Evolutionary conservation across 2,888 invertebrate species (phyloP).

Genomic region (Nephrotoma guestfalica): DNA sequence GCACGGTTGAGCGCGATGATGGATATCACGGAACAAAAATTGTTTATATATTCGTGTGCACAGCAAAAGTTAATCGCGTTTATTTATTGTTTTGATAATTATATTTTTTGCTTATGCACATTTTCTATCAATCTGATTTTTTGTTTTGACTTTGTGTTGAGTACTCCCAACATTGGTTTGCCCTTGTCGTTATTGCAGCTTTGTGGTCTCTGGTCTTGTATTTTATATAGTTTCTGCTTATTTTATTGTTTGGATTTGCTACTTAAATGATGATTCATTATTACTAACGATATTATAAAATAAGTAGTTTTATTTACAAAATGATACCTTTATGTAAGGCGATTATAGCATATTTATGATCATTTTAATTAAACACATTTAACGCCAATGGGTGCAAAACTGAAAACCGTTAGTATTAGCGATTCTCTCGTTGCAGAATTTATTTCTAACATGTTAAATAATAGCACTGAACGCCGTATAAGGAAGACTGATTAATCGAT

Average conservation of each 20-base stretch:
- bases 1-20: neutral
- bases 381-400: no score
- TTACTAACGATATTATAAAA: neutral
- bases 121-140: neutral
- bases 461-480: no score
- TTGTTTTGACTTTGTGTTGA: neutral
- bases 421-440: no score
- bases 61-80: neutral
- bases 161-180: neutral
- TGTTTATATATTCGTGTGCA: neutral
- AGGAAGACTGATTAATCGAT: no score
- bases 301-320: neutral
- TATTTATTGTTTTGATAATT: neutral
- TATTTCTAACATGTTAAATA: no score
- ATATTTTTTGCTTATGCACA: neutral
- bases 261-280: neutral
- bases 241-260: neutral
- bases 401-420: no score
- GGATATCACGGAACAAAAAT: neutral
- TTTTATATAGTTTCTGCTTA: neutral
- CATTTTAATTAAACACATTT: neutral
- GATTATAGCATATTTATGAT: neutral
- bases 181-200: neutral
- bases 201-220: neutral
- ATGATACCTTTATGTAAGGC: neutral